Percentiles rank a stretch among this genome's conserved stretches.
Conservation (phyloP, 92 coral and sea anemone genomes). For the Epizoanthus illoricatus region DNA sequence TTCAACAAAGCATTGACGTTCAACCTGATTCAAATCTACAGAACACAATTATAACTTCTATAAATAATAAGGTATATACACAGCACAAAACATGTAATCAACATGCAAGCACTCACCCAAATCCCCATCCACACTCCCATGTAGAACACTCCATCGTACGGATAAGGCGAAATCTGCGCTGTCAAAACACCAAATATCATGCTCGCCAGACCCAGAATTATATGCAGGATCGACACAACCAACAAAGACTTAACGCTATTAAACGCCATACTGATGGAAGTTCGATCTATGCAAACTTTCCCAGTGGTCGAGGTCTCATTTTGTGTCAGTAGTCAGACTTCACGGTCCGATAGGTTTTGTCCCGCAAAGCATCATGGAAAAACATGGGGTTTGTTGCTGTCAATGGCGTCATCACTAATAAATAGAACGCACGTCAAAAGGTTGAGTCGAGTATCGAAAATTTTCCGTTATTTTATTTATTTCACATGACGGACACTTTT, state of each 20-base stretch:
- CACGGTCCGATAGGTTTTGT: background rate
- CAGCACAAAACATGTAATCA: background rate
- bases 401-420: too few species aligned
- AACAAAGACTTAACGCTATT: slow-evolving; percentile 29
- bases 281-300: too few species aligned
- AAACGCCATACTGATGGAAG: slow-evolving; percentile 35
- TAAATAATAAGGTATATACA: background rate
- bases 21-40: too few species aligned
- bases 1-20: too few species aligned
- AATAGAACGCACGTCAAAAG: too few species aligned
- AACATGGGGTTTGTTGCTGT: background rate
- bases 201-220: slow-evolving; percentile 57
- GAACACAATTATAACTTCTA: too few species aligned
- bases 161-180: slow-evolving; percentile 47
- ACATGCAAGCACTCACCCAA: slow-evolving; percentile 62
- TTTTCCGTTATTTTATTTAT: too few species aligned
- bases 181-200: slow-evolving; percentile 60
- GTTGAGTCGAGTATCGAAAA: too few species aligned
- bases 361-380: slow-evolving; percentile 14
- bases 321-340: background rate
- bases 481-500: too few species aligned
- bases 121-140: slow-evolving; percentile 91
- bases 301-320: too few species aligned
- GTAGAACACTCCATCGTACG: slow-evolving; percentile 66
- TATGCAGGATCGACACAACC: slow-evolving; percentile 47